A percentile compares a stretch with the other conserved stretches of the same genome.
Evolutionary conservation across 2,113 vertebrate genomes (phyloP).

Genomic region (Chamaetylas fuelleborni): DNA sequence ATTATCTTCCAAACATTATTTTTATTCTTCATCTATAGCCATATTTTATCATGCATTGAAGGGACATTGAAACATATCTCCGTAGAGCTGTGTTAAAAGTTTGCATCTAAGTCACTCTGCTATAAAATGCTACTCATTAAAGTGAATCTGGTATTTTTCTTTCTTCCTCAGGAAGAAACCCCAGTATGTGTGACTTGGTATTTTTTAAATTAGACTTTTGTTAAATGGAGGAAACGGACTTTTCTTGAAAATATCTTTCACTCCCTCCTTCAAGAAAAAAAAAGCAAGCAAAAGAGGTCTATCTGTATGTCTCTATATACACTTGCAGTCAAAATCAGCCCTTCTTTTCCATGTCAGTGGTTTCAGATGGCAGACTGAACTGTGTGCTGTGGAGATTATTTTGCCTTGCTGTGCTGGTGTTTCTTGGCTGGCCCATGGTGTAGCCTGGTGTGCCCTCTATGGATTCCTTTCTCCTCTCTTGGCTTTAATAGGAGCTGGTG

Average conservation of each 20-base stretch:
- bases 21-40: background rate
- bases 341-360: background rate
- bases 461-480: constrained; percentile 74
- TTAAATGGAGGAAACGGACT: background rate
- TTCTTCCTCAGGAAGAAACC: background rate
- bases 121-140: background rate
- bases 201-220: background rate
- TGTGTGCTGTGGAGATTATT: background rate
- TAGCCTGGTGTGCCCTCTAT: constrained; percentile 70
- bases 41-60: background rate
- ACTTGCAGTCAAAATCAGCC: background rate
- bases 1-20: background rate
- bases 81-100: background rate
- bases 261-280: background rate
- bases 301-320: background rate
- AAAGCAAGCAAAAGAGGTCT: background rate
- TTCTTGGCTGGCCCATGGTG: constrained; percentile 75
- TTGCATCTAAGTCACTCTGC: background rate
- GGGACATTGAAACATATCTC: too few species aligned
- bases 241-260: background rate
- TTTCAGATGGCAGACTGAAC: background rate
- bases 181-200: background rate
- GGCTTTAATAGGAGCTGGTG: constrained; percentile 72
- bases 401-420: background rate
- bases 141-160: background rate